A percentile compares a stretch with the other conserved stretches of the same genome.
phyloP scores from a whole-genome alignment of 2,113 vertebrate species.

The Nyctibius bracteatus region DNA sequence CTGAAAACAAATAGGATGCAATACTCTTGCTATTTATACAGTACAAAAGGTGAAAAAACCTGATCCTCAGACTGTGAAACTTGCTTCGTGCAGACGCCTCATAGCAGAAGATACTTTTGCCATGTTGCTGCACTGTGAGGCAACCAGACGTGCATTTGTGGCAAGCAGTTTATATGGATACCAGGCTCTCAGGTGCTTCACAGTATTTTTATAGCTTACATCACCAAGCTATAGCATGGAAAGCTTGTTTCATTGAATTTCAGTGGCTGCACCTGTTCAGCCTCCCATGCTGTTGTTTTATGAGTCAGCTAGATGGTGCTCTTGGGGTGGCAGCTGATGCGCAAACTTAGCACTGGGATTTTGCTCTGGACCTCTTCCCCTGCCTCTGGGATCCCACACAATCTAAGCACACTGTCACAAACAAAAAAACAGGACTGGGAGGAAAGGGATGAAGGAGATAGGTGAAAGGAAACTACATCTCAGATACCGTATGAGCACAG shows the following conservation, averaged over 20 bases:
- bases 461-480: neutral
- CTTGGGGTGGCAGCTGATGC: neutral
- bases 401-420: neutral
- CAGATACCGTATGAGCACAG: neutral
- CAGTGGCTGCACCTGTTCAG: neutral
- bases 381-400: neutral
- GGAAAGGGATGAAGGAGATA: neutral
- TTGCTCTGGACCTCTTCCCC: neutral
- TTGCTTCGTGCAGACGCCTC: neutral
- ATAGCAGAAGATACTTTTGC: neutral
- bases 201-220: neutral
- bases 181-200: neutral
- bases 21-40: neutral
- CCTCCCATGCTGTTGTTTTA: neutral
- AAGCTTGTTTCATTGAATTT: neutral
- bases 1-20: neutral
- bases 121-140: fast-evolving
- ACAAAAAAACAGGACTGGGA: neutral
- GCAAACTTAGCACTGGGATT: neutral
- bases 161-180: neutral
- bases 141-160: fast-evolving
- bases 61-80: neutral
- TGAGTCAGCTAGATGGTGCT: slow-evolving; percentile 51
- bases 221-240: neutral
- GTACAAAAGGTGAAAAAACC: neutral